phyloP scores from a whole-genome alignment of 2,113 vertebrate genomes.

The Tragelaphus buxtoni region DNA sequence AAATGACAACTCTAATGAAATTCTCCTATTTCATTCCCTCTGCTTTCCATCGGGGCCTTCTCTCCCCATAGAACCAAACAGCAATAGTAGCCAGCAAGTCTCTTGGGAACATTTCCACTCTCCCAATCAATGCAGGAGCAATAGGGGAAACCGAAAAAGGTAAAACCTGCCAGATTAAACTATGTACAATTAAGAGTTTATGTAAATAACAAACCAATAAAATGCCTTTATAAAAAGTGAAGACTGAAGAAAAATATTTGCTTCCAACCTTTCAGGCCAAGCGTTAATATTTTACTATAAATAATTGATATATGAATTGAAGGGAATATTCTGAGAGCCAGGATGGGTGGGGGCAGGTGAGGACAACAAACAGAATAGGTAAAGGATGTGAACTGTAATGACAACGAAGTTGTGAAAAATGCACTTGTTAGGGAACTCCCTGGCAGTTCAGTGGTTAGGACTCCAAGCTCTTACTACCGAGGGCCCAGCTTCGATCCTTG shows the following conservation, averaged over 20 bases:
- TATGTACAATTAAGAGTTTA: neutral
- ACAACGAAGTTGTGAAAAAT: neutral
- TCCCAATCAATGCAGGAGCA: neutral
- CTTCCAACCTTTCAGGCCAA: neutral
- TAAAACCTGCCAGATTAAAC: neutral
- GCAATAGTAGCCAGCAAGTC: neutral
- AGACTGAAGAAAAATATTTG: neutral
- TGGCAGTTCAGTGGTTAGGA: neutral
- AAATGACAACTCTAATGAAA: neutral
- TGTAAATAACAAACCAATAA: neutral
- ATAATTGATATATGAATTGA: constrained; percentile 1
- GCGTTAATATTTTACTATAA: constrained; percentile 13
- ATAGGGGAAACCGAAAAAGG: neutral
- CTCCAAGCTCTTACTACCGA: neutral
- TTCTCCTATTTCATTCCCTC: neutral
- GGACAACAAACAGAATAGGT: neutral
- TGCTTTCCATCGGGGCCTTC: neutral
- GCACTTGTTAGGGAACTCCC: neutral
- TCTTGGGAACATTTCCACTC: neutral
- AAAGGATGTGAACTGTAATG: neutral
- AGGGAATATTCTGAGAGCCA: neutral
- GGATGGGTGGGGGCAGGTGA: neutral
- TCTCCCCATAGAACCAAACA: neutral
- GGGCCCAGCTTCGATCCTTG: neutral
- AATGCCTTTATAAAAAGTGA: neutral